Percentiles rank a stretch among this genome's conserved stretches.
Conservation (phyloP, 2,797 vertebrate genomes). For the Pelodytes ibericus region DNA sequence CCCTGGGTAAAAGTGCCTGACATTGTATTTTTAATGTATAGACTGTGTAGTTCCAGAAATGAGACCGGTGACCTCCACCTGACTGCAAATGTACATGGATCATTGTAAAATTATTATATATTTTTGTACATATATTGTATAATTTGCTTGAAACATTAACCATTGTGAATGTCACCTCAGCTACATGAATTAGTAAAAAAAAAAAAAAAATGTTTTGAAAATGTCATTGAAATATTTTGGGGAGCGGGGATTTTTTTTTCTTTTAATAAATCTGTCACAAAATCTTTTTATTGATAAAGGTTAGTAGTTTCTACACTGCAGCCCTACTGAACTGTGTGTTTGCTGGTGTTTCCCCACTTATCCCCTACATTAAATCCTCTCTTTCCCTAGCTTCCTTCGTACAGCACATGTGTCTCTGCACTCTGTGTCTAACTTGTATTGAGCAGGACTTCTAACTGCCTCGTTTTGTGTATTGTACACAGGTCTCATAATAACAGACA, state of each 20-base stretch:
- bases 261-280: no score
- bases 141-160: conserved; percentile 25
- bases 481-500: conserved; percentile 99
- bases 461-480: conserved; percentile 80
- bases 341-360: no score
- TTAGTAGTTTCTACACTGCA: no score
- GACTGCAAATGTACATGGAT: background rate
- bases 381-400: no score
- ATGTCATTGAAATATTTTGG: background rate
- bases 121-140: conserved; percentile 43
- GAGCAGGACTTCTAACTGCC: background rate
- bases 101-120: conserved; percentile 46
- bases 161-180: conserved; percentile 71
- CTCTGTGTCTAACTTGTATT: background rate
- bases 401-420: no score
- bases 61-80: background rate
- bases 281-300: no score
- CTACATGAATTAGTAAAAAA: conserved; percentile 5
- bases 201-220: background rate
- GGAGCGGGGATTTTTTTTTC: no score
- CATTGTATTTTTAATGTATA: conserved; percentile 26
- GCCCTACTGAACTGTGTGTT: no score
- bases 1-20: conserved; percentile 18
- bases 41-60: background rate
- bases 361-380: no score